Conservation (phyloP, 2,113 vertebrate species). For the Hippocampus abdominalis region DNA sequence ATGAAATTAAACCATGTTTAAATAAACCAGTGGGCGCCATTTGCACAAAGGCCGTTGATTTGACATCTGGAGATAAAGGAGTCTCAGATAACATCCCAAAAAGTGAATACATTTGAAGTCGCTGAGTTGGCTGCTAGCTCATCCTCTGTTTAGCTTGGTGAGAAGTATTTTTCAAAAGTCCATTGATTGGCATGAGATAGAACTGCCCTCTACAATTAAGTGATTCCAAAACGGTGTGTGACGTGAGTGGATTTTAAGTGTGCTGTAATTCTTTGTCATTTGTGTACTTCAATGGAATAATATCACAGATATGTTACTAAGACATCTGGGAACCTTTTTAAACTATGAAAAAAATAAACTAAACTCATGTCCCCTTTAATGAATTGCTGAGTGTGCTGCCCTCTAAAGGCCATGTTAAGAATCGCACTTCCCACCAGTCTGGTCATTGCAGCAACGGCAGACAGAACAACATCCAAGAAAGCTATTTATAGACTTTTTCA, state of each 20-base stretch:
- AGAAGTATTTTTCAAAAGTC: background rate
- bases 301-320: background rate
- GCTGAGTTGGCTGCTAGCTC: background rate
- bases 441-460: slow-evolving; percentile 24
- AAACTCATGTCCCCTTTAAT: too few relatives aligned
- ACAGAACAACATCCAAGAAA: background rate
- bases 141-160: background rate
- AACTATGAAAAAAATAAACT: too few relatives aligned
- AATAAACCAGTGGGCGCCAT: background rate
- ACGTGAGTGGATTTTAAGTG: background rate
- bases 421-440: slow-evolving; percentile 21
- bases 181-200: background rate
- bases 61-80: background rate
- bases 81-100: background rate
- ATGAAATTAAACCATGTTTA: background rate
- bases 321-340: background rate
- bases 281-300: background rate
- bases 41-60: background rate
- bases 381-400: slow-evolving; percentile 28
- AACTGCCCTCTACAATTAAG: background rate
- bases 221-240: background rate
- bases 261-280: background rate
- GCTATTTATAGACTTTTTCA: slow-evolving; percentile 1
- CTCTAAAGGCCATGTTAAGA: slow-evolving; percentile 17
- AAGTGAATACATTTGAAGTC: background rate